Base-by-base conservation (phyloP, 2,113 vertebrate species). In the Anhinga rufa region DNA sequence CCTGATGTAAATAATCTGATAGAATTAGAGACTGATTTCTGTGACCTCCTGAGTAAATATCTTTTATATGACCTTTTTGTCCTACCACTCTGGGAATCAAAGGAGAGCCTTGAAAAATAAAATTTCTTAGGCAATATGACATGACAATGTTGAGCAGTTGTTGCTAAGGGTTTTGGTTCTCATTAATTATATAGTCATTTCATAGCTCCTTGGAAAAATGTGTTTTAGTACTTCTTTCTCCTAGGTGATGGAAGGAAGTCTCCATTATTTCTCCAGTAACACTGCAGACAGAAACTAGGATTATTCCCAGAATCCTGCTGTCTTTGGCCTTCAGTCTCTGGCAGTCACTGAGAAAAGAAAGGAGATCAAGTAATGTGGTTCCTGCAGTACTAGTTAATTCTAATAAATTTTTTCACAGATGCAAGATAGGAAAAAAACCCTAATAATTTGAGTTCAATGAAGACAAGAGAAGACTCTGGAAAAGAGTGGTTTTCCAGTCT, bases 161-260 rank as follows among this genome's bases (percentile, higher is more conserved):
- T 92, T 95, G 88, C 93, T 86, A 93, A 86, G 86, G 57, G 52
- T 94, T 93, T 93, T 36, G 54, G 16, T 88, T 96, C 61, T 75
- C 31, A 78, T 86, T 90, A 92, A 94, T 86, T 84, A 57, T 44
- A 34, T 70, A 92, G 29, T 68, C 3, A 52, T 36, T 92, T 93
- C 42, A 71, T 40, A 78, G 49, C 61, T 94, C 42, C 60, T 86
- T 89, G 42, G 17, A 78, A 92, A 84, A 86, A 62, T 29, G 4
- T 82, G 14, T 2, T 92, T 78, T 68, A 81, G 38, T 90, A 12
- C 20, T 82, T 78, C n/a, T 91, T 77, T 90, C 48, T 93, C 57
- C 28, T 68, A 19, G 18, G 51, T 81, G 55, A 86, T 70, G 57
- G 60, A 88, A 83, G 32, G 66, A 88, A 81, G 21, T 36, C 18